phyloP scores from a whole-genome alignment of 2,888 invertebrate species.

The Epinotia bilunana region DNA sequence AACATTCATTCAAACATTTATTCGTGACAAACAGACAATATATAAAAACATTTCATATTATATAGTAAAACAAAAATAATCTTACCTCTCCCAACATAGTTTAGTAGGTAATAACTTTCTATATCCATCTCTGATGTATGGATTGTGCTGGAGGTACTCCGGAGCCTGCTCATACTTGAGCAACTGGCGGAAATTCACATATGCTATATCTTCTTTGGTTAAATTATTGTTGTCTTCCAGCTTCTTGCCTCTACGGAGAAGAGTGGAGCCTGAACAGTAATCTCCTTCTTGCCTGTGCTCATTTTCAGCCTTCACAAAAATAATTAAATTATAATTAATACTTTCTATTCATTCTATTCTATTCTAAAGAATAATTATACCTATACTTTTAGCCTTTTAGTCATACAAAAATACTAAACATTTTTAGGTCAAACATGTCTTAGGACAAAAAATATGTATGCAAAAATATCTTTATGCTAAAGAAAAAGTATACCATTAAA shows the following conservation, averaged over 20 bases:
- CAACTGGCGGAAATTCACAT: conserved; percentile 77
- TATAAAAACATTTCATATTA: neutral
- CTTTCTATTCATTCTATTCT: no score
- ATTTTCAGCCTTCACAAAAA: conserved; percentile 63
- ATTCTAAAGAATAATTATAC: no score
- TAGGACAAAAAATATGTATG: no score
- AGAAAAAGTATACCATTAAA: no score
- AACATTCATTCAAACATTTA: no score
- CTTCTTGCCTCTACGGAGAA: conserved; percentile 73
- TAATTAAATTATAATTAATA: neutral
- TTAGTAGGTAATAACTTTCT: conserved; percentile 92
- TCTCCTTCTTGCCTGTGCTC: conserved; percentile 63
- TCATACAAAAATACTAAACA: no score
- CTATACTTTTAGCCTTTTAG: no score
- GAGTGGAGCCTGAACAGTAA: conserved; percentile 59
- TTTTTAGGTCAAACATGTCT: no score
- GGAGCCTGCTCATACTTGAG: conserved; percentile 88
- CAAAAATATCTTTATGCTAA: no score
- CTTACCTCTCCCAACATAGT: conserved; percentile 94
- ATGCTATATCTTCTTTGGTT: conserved; percentile 77
- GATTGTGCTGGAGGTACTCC: conserved; percentile 93
- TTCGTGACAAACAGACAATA: neutral
- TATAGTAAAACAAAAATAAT: conserved; percentile 21
- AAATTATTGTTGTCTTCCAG: conserved; percentile 79
- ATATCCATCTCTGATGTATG: conserved; percentile 93